A percentile compares a stretch with the other conserved stretches of the same genome.
Conservation (phyloP, 2,888 invertebrate genomes). For the Hermaeophaga mercurialis region DNA sequence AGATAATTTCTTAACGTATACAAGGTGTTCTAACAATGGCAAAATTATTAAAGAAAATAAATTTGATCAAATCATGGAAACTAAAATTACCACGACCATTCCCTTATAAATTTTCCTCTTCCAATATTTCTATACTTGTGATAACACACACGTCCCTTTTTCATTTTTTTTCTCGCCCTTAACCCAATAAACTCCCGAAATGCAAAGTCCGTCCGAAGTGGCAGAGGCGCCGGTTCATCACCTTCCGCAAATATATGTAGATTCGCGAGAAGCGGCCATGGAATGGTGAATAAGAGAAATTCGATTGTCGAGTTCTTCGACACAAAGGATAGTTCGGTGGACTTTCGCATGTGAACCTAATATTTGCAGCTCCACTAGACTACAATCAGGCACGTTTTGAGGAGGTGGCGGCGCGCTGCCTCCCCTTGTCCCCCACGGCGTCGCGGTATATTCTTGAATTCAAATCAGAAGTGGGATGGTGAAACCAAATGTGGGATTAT, state of each 20-base stretch:
- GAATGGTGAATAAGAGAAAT: conserved; percentile 54
- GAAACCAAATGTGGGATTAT: conserved; percentile 19
- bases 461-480: no score
- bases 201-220: conserved; percentile 38
- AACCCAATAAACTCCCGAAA: conserved; percentile 47
- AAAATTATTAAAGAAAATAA: no score
- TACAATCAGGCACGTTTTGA: conserved; percentile 31
- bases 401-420: conserved; percentile 11
- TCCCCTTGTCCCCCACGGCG: conserved; percentile 13
- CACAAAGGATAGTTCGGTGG: conserved; percentile 55
- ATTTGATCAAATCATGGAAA: no score
- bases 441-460: conserved; percentile 15
- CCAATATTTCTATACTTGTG: not conserved
- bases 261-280: conserved; percentile 47
- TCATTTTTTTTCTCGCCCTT: conserved; percentile 24
- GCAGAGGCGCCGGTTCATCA: conserved; percentile 36
- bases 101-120: no score
- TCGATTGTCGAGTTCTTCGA: conserved; percentile 54
- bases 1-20: not conserved
- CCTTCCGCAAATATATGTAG: conserved; percentile 54
- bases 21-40: no score
- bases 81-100: no score
- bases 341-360: conserved; percentile 53
- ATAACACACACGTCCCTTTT: conserved; percentile 1
- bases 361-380: conserved; percentile 42